phyloP scores from a whole-genome alignment of 2,113 vertebrate genomes.

The Pagrus major region DNA sequence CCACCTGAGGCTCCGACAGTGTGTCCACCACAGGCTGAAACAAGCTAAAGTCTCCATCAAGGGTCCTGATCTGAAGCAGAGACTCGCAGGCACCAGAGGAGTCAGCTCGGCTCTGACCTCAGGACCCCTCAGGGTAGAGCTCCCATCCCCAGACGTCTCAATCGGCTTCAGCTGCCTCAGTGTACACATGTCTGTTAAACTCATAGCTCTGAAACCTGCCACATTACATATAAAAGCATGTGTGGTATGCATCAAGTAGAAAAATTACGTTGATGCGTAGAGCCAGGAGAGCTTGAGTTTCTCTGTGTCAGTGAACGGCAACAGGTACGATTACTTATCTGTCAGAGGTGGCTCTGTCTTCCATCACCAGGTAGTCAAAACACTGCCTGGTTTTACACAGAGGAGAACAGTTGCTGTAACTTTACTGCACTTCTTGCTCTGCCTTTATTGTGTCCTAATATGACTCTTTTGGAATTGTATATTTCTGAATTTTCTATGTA shows the following conservation, averaged over 20 bases:
- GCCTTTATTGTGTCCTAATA: neutral
- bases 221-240: neutral
- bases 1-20: conserved; percentile 2
- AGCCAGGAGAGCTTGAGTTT: neutral
- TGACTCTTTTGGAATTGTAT: too few relatives aligned
- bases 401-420: neutral
- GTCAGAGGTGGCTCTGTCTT: conserved; percentile 6
- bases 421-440: neutral
- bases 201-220: conserved; percentile 9
- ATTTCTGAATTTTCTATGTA: too few relatives aligned
- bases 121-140: conserved; percentile 53
- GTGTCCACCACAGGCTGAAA: conserved; percentile 39
- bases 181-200: conserved; percentile 9
- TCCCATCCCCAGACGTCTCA: conserved; percentile 17
- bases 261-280: neutral
- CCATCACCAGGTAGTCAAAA: conserved; percentile 32
- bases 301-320: neutral
- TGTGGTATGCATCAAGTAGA: conserved; percentile 9
- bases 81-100: conserved; percentile 69
- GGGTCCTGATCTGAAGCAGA: conserved; percentile 43
- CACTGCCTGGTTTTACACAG: conserved; percentile 36
- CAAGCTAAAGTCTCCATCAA: conserved; percentile 36
- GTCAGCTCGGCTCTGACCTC: conserved; percentile 55
- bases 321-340: neutral
- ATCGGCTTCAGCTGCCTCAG: conserved; percentile 22